Base-by-base conservation (phyloP, 1,140 invertebrate species). In the Orius insidiosus region DNA sequence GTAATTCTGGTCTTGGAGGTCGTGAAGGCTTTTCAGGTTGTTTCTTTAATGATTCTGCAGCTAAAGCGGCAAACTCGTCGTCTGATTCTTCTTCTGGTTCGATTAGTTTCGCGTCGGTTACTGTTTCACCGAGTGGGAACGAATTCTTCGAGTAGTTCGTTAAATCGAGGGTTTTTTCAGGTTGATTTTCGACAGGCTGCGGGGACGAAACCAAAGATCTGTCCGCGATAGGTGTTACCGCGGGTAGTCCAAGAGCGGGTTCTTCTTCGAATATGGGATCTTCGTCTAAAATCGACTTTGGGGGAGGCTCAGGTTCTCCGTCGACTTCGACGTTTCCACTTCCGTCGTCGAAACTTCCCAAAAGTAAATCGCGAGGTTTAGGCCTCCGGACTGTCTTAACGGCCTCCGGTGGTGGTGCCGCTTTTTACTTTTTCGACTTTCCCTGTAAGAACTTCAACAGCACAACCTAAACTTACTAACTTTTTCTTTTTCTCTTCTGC, bases 391-490 rank as follows among this genome's bases (percentile, higher is more conserved):
- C 47, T 18, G 16, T 3, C 19, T 50, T 44, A 40, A 37, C 14
- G 19, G 46, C 41, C 18, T 45, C 35, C 9, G 71, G 62, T 35
- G 66, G 60, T 14, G 68, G 63, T 35, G 72, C 66, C 41, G 68
- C 55, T 16, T 68, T n/a, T 69, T 54, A 66, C 63, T 49, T 53
- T 53, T 55, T 83, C 80, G 24, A 82, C 74, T 46, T 80, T 71
- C 1, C 84, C 83, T 6, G 84, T 83, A 4, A 89, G 67, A 16
- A 89, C 80, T 58, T 85, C 81, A 53, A 87, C 85, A 10, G 84
- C 84, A 49, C 78, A 73, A 3, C 84, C 85, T 51, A 88, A 68
- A 54, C 79, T 85, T 3, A 88, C 74, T 34, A 81, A 66, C 56
- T 81, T 80, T 53, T 81, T 86, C 19, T 81, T 82, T n/a, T 78